phyloP scores from a whole-genome alignment of 53 echinoderm and acorn worm species.

The Arbacia lixula region DNA sequence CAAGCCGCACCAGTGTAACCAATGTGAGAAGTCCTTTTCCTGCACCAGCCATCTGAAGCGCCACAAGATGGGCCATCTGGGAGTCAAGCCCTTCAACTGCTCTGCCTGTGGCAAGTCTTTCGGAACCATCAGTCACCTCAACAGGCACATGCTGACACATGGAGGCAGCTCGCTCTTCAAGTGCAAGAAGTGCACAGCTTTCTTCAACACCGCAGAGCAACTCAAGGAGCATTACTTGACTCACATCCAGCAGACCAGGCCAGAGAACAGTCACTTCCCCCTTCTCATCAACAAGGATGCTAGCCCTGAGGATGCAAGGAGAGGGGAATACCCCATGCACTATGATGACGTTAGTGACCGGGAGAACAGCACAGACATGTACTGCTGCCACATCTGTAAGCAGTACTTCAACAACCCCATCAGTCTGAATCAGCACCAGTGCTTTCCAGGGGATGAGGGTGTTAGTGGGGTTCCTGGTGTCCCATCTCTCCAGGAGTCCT shows the following conservation, averaged over 20 bases:
- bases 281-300: conserved; percentile 25
- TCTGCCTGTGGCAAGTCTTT: conserved; percentile 43
- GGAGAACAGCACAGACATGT: conserved; percentile 25
- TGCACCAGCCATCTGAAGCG: conserved; percentile 50
- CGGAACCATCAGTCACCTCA: conserved; percentile 44
- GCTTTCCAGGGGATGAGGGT: conserved; percentile 35
- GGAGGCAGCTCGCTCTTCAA: not conserved
- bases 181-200: conserved; percentile 36
- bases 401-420: conserved; percentile 44
- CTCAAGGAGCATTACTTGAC: conserved; percentile 22
- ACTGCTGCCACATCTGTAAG: conserved; percentile 36
- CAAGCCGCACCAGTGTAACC: conserved; percentile 45
- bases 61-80: conserved; percentile 49
- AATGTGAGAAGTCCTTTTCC: conserved; percentile 50
- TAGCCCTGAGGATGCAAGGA: not conserved
- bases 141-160: conserved; percentile 52
- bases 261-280: conserved; percentile 20
- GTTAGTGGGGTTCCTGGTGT: not conserved
- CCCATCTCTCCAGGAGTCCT: not conserved
- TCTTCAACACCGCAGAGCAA: conserved; percentile 17
- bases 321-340: not conserved
- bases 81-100: conserved; percentile 47
- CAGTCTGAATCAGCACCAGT: conserved; percentile 50
- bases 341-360: conserved; percentile 22
- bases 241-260: not conserved